These are phyloP conservation scores for Pygoscelis adeliae DNA, from an alignment of 2,113 vertebrate genomes.

Conservation along the genomic window DNA sequence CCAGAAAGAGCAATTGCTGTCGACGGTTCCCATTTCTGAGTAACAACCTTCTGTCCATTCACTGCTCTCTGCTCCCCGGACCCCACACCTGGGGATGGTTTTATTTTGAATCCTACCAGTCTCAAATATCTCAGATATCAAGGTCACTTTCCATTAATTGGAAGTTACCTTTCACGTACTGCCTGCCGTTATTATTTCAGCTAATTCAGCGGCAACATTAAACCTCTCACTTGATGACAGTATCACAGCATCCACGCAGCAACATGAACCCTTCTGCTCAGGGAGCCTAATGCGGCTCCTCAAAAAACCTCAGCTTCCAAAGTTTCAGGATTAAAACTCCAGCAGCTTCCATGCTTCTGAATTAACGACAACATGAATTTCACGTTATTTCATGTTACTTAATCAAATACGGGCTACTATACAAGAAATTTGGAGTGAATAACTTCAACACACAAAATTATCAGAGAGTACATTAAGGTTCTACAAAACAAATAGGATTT, in stretches of 20 bases:
- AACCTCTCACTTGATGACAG: background rate
- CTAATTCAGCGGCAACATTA: background rate
- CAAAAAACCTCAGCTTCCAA: fast-evolving
- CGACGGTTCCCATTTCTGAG: background rate
- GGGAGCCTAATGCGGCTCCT: background rate
- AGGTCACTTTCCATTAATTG: background rate
- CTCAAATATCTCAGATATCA: background rate
- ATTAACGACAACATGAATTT: background rate
- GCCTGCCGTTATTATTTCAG: background rate
- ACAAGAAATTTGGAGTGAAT: too few relatives aligned
- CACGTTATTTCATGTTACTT: fast-evolving
- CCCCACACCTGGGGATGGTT: fast-evolving
- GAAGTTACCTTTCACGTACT: background rate
- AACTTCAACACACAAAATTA: background rate
- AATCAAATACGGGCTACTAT: background rate
- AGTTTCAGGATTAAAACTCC: background rate
- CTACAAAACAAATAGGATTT: background rate
- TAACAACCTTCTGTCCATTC: background rate
- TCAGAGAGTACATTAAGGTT: background rate
- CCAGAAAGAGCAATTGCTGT: background rate
- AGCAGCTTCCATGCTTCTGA: background rate
- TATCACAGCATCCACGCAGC: fast-evolving
- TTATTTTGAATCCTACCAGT: background rate
- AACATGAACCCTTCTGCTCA: fast-evolving
- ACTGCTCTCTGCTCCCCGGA: fast-evolving